phyloP scores from a whole-genome alignment of 1,140 invertebrate species.

The Dufourea novaeangliae region DNA sequence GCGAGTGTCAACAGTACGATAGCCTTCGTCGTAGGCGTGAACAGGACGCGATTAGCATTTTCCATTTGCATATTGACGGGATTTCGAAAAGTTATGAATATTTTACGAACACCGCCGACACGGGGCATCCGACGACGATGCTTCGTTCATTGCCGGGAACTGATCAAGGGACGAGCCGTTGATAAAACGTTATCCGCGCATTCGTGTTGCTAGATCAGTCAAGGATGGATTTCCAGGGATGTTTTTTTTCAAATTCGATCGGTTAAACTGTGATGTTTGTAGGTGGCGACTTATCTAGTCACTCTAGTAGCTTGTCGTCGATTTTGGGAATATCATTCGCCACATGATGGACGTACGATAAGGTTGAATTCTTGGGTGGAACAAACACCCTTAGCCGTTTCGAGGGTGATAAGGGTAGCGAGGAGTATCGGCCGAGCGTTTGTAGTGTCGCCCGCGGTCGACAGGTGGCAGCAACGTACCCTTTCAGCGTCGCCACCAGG shows the following conservation, averaged over 20 bases:
- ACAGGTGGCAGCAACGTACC: slow-evolving; percentile 45
- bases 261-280: not conserved
- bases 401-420: slow-evolving; percentile 42
- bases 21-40: slow-evolving; percentile 75
- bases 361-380: slow-evolving; percentile 48
- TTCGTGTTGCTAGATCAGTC: not conserved
- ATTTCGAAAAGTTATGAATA: slow-evolving; percentile 83
- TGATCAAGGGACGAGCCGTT: slow-evolving; percentile 26
- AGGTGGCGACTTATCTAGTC: slow-evolving; percentile 52
- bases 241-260: not conserved
- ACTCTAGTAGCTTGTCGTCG: slow-evolving; percentile 23
- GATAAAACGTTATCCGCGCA: slow-evolving; percentile 40
- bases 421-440: slow-evolving; percentile 48
- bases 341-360: slow-evolving; percentile 56
- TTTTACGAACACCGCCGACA: slow-evolving; percentile 70
- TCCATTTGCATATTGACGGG: slow-evolving; percentile 82
- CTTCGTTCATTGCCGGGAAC: slow-evolving; percentile 10
- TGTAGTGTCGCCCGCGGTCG: not conserved
- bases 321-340: not conserved
- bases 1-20: slow-evolving; percentile 75
- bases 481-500: not conserved
- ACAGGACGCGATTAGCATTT: slow-evolving; percentile 79
- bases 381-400: slow-evolving; percentile 18
- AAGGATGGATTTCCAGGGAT: not conserved
- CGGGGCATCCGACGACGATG: not conserved